Evolutionary conservation across 2,888 invertebrate genomes (phyloP), one percentile per base, ranked within the genome.

Genomic region (Rhamnusium bicolor): DNA sequence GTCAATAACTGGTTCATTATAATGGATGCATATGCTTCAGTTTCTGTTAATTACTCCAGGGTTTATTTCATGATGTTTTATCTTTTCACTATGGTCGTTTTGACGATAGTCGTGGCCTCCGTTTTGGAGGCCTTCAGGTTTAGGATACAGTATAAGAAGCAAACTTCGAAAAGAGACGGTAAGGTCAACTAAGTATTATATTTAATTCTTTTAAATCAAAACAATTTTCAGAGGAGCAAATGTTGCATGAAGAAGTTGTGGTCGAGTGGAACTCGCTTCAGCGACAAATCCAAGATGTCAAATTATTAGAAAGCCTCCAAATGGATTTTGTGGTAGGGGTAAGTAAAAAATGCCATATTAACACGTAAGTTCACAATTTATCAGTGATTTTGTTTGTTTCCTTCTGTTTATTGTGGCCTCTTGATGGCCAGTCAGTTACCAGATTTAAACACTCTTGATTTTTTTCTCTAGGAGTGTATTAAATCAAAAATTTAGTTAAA

Each of bases 1-100:
- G 96, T 96, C 71, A 97, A 96, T 87, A 96, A 96, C 88, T 97
- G 97, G 97, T 96, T 96, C 84, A 94, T 96, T 71, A 91, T 96
- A 21, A 97, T 97, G 97, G 95, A 96, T 85, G 96, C 94, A 0
- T 95, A 93, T 85, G 94, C 94, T 0, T 90, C 91, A 0, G 93
- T 93, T 16, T 91, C 92, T 0, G 91, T 74, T 12, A 91, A 93
- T 83, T 94, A 93, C 88, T 94, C 94, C 68, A 47, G 96, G 79
- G 88, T 94, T n/a, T 97, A 94, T 86, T 96, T 97, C 85, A 96
- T 96, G 94, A 89, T 92, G 47, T 97, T 96, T 89, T 96, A 96
- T 87, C 89, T 97, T 62, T 93, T 95, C 82, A 96, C 95, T 67
- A 96, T 96, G 96, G 95, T 94, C 74, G 95, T 97, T n/a, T 89